Conservation (phyloP, 2,888 invertebrate species). For the Ennomos fuscantarius region DNA sequence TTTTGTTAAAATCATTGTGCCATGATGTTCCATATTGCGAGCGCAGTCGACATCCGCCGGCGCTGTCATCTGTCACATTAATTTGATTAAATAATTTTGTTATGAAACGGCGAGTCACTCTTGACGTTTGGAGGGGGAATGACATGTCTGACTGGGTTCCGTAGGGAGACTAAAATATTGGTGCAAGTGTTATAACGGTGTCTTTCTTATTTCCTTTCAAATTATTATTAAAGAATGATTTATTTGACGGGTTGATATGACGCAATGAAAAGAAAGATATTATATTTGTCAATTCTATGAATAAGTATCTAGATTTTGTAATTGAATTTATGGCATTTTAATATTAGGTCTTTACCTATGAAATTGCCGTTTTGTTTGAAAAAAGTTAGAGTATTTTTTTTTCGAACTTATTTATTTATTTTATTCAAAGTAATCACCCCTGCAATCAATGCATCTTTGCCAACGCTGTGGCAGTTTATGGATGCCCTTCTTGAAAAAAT, state of each 20-base stretch:
- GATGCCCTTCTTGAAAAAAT: too few species aligned
- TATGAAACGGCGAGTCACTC: slow-evolving; percentile 38
- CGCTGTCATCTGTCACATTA: slow-evolving; percentile 53
- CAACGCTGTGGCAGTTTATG: too few species aligned
- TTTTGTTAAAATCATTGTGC: slow-evolving; percentile 37
- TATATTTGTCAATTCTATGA: too few species aligned
- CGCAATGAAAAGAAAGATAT: too few species aligned
- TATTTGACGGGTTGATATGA: neutral
- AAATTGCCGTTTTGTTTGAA: too few species aligned
- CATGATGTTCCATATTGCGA: slow-evolving; percentile 42
- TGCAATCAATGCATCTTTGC: too few species aligned
- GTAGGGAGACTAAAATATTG: slow-evolving; percentile 27
- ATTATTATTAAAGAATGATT: neutral
- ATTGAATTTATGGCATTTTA: too few species aligned
- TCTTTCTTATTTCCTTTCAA: neutral
- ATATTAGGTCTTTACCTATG: too few species aligned
- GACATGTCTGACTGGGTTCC: slow-evolving; percentile 33
- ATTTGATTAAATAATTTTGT: slow-evolving; percentile 57
- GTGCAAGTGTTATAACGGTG: slow-evolving; percentile 8
- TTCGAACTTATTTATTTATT: too few species aligned
- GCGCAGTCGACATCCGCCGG: slow-evolving; percentile 49
- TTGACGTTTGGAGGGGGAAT: slow-evolving; percentile 28
- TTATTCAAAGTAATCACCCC: too few species aligned
- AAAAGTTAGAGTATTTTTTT: too few species aligned
- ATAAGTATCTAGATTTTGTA: too few species aligned